Evolutionary conservation across 2,888 invertebrate species (phyloP).

Genomic region (Punctoribates punctum): DNA sequence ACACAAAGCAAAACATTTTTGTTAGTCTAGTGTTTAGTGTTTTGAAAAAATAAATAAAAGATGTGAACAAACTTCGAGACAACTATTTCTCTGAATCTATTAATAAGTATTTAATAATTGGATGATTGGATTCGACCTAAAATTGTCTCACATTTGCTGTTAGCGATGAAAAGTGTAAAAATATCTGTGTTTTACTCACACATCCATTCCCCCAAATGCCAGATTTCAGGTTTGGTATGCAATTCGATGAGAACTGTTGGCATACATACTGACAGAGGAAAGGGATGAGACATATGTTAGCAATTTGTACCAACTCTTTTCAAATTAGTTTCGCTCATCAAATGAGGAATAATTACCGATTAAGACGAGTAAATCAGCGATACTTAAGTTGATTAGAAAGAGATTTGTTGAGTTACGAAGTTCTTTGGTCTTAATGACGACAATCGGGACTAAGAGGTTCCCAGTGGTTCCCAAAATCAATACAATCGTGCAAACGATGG

Average conservation of each 20-base stretch:
- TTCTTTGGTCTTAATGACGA: conserved; percentile 84
- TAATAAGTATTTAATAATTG: too few species aligned
- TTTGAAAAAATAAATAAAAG: too few species aligned
- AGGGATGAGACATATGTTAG: not conserved
- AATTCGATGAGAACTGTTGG: conserved; percentile 92
- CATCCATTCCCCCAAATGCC: conserved; percentile 85
- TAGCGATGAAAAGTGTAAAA: too few species aligned
- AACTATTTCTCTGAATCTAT: too few species aligned
- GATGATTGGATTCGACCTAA: too few species aligned
- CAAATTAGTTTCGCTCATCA: not conserved
- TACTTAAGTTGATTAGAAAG: conserved; percentile 86
- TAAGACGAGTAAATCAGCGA: conserved; percentile 85
- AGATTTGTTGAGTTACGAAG: conserved; percentile 93
- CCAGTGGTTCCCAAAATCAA: conserved; percentile 86
- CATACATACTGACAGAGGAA: conserved; percentile 66
- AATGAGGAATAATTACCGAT: conserved; percentile 53
- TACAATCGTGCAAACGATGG: conserved; percentile 76
- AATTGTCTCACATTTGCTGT: too few species aligned
- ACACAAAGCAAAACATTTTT: too few species aligned
- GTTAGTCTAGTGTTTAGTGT: too few species aligned
- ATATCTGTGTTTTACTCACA: conserved; percentile 66
- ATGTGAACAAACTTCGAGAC: too few species aligned
- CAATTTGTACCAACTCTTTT: not conserved
- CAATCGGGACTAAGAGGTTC: conserved; percentile 87
- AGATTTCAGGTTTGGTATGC: conserved; percentile 82